Evolutionary conservation across 2,113 vertebrate genomes (phyloP).

Genomic region (Drymodes brunneopygia): DNA sequence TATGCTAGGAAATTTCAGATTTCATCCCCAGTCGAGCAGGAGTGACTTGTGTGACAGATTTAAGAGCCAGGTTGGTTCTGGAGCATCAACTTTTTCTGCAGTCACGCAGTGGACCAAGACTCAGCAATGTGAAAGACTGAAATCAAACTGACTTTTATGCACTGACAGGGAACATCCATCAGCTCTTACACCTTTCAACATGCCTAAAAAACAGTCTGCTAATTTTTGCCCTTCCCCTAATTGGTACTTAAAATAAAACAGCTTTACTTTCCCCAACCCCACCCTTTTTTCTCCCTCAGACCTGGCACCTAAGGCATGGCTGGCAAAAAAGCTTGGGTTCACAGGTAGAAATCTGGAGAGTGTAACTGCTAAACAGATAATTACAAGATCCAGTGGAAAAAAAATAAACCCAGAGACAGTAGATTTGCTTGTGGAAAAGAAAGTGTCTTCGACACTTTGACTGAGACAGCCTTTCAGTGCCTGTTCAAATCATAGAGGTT

Average conservation of each 20-base stretch:
- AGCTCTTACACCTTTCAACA: background rate
- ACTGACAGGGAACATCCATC: background rate
- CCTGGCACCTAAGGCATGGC: fast-evolving
- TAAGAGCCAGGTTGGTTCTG: background rate
- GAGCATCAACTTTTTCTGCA: background rate
- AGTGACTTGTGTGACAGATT: background rate
- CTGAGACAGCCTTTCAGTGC: background rate
- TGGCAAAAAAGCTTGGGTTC: background rate
- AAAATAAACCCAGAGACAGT: background rate
- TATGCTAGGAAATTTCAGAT: background rate
- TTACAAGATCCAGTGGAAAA: background rate
- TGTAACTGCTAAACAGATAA: background rate
- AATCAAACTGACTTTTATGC: background rate
- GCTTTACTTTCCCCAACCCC: background rate
- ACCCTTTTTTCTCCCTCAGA: background rate
- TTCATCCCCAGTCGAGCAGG: background rate
- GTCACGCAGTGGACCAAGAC: background rate
- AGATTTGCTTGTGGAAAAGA: background rate
- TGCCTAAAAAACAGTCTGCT: background rate
- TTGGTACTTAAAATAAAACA: background rate
- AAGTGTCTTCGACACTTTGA: background rate
- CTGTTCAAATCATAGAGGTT: background rate
- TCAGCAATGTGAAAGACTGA: background rate
- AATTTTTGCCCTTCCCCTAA: background rate
- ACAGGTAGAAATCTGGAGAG: background rate